These are phyloP conservation scores for Mimumesa dahlbomi DNA, from an alignment of 2,888 invertebrate genomes.

Conservation along the genomic window DNA sequence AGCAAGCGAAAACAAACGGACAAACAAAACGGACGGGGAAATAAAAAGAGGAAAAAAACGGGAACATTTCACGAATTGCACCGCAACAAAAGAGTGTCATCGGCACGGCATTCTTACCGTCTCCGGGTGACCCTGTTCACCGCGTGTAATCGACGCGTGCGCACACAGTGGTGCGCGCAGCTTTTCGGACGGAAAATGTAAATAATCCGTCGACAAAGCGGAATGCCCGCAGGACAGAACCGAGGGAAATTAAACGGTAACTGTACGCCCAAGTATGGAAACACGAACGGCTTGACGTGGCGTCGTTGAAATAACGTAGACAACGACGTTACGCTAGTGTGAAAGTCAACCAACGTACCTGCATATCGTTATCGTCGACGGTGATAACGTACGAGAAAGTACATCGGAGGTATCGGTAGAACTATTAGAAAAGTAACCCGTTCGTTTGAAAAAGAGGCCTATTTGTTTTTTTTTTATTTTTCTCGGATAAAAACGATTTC, in stretches of 20 bases:
- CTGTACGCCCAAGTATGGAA: neutral
- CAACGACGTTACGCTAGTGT: neutral
- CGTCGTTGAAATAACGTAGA: neutral
- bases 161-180: neutral
- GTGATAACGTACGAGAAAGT: slow-evolving; percentile 6
- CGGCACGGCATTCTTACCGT: no score
- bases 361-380: neutral
- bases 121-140: neutral
- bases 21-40: no score
- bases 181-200: neutral
- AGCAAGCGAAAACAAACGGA: no score
- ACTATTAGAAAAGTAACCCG: slow-evolving; percentile 46
- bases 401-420: slow-evolving; percentile 48
- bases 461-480: slow-evolving; percentile 59
- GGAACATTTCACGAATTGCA: no score
- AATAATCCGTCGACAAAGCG: neutral
- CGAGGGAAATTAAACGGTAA: slow-evolving; percentile 1
- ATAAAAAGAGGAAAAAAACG: no score
- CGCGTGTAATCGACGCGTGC: neutral
- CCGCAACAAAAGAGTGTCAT: no score
- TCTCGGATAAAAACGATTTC: slow-evolving; percentile 63
- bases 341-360: neutral
- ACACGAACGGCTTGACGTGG: neutral
- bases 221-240: neutral
- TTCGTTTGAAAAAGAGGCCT: slow-evolving; percentile 28